These are phyloP conservation scores for Argynnis bischoffii DNA, from an alignment of 2,888 invertebrate genomes.

Conservation along the genomic window DNA sequence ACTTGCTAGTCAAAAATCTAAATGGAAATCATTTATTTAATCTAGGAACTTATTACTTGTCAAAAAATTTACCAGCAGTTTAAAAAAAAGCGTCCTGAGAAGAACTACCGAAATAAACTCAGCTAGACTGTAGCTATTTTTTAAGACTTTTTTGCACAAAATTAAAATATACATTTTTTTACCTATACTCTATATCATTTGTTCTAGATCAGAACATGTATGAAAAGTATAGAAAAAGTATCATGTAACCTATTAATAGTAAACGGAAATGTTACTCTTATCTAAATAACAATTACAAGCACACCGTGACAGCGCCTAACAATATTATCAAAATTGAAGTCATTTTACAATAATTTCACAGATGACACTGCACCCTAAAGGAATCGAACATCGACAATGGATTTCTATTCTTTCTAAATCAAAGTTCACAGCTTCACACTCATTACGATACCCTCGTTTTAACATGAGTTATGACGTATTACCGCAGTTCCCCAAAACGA, in stretches of 20 bases:
- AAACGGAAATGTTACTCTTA: not conserved
- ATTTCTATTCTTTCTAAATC: slow-evolving; percentile 61
- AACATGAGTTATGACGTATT: slow-evolving; percentile 78
- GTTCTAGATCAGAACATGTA: no score
- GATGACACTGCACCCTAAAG: slow-evolving; percentile 52
- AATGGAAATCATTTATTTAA: no score
- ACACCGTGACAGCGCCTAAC: slow-evolving; percentile 8
- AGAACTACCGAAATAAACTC: no score
- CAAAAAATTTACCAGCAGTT: no score
- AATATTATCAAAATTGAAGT: slow-evolving; percentile 48
- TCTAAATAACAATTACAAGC: slow-evolving; percentile 1
- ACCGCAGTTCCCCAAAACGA: slow-evolving; percentile 57
- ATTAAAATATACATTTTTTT: no score
- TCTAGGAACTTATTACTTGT: no score
- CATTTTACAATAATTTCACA: slow-evolving; percentile 64
- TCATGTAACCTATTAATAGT: not conserved
- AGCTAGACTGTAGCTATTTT: no score
- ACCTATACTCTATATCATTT: no score
- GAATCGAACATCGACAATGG: slow-evolving; percentile 56
- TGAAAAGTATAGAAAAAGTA: no score
- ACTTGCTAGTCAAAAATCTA: no score
- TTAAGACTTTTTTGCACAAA: no score
- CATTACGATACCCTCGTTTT: slow-evolving; percentile 63
- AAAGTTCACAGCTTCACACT: slow-evolving; percentile 64
- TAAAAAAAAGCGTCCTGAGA: no score